Evolutionary conservation across 2,113 vertebrate genomes (phyloP).

Genomic region (Rhodinocichla rosea): DNA sequence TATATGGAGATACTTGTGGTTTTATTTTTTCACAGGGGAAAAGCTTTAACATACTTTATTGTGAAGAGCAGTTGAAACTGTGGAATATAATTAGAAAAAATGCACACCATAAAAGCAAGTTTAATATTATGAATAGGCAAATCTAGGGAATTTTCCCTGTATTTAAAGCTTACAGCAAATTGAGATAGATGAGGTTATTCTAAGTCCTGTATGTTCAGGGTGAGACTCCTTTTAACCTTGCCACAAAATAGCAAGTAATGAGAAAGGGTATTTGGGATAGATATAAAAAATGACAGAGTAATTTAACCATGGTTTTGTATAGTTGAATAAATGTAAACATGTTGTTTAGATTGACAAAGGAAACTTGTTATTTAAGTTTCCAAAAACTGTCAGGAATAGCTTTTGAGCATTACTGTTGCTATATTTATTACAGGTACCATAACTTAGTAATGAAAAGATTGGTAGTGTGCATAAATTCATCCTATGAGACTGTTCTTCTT

Average conservation of each 20-base stretch:
- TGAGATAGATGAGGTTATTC: not conserved
- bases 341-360: not conserved
- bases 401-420: slow-evolving; percentile 11
- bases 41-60: not conserved
- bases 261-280: not conserved
- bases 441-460: slow-evolving; percentile 40
- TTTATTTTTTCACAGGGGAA: not conserved
- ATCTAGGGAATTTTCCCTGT: not conserved
- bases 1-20: not conserved
- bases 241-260: not conserved
- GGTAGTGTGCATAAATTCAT: slow-evolving; percentile 21
- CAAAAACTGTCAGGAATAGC: not conserved
- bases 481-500: slow-evolving; percentile 1
- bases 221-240: not conserved
- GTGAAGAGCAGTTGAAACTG: not conserved
- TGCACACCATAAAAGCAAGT: not conserved
- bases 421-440: slow-evolving; percentile 22
- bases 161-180: not conserved
- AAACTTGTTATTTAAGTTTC: slow-evolving; percentile 7
- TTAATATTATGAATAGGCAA: not conserved
- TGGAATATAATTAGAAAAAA: not conserved
- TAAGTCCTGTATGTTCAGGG: not conserved
- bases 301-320: not conserved
- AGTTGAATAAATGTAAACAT: not conserved
- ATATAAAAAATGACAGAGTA: not conserved